Base-by-base conservation (phyloP, 2,888 invertebrate species). In the Rhyacophila evoluta region DNA sequence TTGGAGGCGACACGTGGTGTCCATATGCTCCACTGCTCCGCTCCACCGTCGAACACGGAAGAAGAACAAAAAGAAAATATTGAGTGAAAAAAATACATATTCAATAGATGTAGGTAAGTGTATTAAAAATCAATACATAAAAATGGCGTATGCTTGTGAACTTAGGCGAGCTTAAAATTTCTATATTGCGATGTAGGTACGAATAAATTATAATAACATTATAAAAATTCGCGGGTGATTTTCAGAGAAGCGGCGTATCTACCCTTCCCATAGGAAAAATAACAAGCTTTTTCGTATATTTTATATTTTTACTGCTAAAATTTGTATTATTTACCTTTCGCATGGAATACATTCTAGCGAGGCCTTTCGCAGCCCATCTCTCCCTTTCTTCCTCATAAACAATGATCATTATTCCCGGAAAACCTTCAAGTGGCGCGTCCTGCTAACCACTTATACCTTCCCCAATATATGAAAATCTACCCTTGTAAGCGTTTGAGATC, bases 351-450 rank as follows among this genome's bases (percentile, higher is more conserved):
- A 10, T 55, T 55, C 19, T 55, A 15, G 55, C 19, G 10, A 19
- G 19, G 55, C 72, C 72, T 74, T 41, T 37, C 39, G 36, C 36
- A 19, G 15, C 55, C 74, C 55, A 27, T 67, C 73, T 33, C 55
- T 39, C 80, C 28, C 70, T 36, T 67, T 29, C 74, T 75, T 70
- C 75, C 72, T 75, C 77, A 81, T 79, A 81, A 81, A 81, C 79
- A 81, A 81, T 81, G 81, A 81, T 81, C 81, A 81, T 81, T 81
- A 81, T 81, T 81, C 79, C 74, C 41, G 79, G 75, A 72, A 81
- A 81, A 76, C 81, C 81, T 79, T 79, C 81, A 79, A 79, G 79
- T 79, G 81, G 73, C 79, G 38, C 77, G 39, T 41, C 72, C 71
- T 29, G 75, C 37, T 70, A 69, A 69, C 77, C 76, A 73, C 73